Base-by-base conservation (phyloP, 1,140 invertebrate genomes). In the Nephotettix cincticeps region DNA sequence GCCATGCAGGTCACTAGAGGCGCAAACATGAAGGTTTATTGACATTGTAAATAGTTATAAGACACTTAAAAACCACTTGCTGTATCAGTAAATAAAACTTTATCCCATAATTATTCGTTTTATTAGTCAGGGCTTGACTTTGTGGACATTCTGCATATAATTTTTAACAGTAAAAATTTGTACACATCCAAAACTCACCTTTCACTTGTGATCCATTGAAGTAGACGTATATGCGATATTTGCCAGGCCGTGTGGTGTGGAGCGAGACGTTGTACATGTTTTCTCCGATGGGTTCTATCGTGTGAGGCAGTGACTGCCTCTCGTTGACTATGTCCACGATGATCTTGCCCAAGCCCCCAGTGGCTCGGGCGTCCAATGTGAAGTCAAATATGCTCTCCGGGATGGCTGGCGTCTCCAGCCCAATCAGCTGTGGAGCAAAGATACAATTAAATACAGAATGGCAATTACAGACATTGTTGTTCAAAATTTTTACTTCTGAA, bases 191-290 rank as follows among this genome's bases (percentile, higher is more conserved):
- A n/a, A 54, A 40, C 25, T 69, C 71, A 80, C 96, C 96, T 85
- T 94, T 93, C n/a, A 99, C 93, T 78, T 98, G 95, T 74, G 92
- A 92, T 2, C 94, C 94, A 80, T 98, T 99, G 80, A 98, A 99
- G 77, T 95, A 96, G 17, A 98, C 89, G 78, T 97, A 96, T 32
- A 98, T 88, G 64, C 92, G 87, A 81, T 99, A 97, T 81, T 96
- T 95, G 51, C 97, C 97, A 54, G 92, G 88, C 51, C 93, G 89
- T 68, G 90, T 87, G 0, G 97, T 96, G 73, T 93, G 91, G 76
- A 99, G 97, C 11, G 93, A 91, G 1, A 98, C 91, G 21, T 91
- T 86, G 76, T 98, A 96, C 68, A 92, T 88, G 66, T 92, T 91
- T 54, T 88, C 85, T 11, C 91, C 91, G 45, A 95, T 87, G 78